Percentiles rank a stretch among this genome's conserved stretches.
phyloP scores from a whole-genome alignment of 2,888 invertebrate genomes.

The Anticlea derivata region DNA sequence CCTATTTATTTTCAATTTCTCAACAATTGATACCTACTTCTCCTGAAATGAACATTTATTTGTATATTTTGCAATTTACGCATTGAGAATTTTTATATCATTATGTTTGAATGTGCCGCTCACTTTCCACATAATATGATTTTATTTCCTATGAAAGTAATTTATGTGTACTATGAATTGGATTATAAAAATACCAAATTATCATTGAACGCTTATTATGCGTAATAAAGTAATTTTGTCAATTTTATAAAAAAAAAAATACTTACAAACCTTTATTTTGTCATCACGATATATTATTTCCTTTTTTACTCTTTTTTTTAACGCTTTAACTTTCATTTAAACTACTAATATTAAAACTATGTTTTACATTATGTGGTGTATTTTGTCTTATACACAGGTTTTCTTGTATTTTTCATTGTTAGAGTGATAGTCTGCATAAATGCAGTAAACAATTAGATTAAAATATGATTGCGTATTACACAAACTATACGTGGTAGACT shows the following conservation, averaged over 20 bases:
- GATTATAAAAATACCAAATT: no score
- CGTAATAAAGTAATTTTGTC: constrained; percentile 22
- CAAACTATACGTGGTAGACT: no score
- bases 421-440: no score
- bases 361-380: constrained; percentile 9
- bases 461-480: no score
- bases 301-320: constrained; percentile 21
- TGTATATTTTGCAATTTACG: no score
- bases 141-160: neutral
- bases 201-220: no score
- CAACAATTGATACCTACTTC: no score
- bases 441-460: no score
- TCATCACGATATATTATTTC: constrained; percentile 15
- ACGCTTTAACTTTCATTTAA: constrained; percentile 29
- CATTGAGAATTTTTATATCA: no score
- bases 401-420: constrained; percentile 5
- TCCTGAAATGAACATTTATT: no score
- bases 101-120: no score
- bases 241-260: constrained; percentile 14
- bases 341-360: constrained; percentile 19
- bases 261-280: constrained; percentile 18
- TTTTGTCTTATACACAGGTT: constrained; percentile 17
- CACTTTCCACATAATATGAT: neutral
- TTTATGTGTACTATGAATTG: no score
- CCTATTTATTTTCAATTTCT: neutral